Evolutionary conservation across 2,113 vertebrate species (phyloP).

Genomic region (Malurus alboscapulatus): DNA sequence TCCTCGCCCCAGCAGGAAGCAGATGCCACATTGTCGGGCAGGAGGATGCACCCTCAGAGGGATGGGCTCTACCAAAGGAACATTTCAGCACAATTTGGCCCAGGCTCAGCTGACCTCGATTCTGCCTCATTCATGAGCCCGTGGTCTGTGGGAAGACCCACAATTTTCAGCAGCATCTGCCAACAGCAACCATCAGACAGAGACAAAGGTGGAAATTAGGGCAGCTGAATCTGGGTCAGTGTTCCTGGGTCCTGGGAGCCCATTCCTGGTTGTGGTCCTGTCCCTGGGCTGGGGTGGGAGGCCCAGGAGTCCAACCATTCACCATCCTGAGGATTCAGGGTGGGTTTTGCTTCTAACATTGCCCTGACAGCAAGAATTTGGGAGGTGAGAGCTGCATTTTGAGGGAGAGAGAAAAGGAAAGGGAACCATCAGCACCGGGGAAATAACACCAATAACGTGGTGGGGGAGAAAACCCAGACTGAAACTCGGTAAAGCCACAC

Average conservation of each 20-base stretch:
- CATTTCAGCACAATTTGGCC: constrained; percentile 6
- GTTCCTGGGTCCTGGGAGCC: neutral
- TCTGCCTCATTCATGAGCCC: constrained; percentile 27
- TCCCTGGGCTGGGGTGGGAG: neutral
- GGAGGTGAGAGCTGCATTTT: neutral
- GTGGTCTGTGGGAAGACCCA: constrained; percentile 24
- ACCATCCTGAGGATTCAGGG: neutral
- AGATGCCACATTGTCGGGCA: neutral
- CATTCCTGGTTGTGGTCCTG: neutral
- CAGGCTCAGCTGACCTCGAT: constrained; percentile 58
- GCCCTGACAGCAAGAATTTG: neutral
- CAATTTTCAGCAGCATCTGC: constrained; percentile 42
- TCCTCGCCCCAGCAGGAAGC: neutral
- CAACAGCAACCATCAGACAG: neutral
- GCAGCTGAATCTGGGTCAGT: neutral
- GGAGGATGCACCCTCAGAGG: neutral
- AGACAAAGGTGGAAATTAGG: constrained; percentile 56
- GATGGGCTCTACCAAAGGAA: neutral
- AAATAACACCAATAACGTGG: neutral
- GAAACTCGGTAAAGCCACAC: fast-evolving
- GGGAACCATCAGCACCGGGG: neutral
- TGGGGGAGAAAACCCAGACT: neutral
- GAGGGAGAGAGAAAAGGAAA: neutral
- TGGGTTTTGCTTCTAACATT: neutral
- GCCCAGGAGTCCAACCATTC: neutral